Evolutionary conservation across 2,797 vertebrate genomes (phyloP).

Genomic region (Hippocampus kuda): DNA sequence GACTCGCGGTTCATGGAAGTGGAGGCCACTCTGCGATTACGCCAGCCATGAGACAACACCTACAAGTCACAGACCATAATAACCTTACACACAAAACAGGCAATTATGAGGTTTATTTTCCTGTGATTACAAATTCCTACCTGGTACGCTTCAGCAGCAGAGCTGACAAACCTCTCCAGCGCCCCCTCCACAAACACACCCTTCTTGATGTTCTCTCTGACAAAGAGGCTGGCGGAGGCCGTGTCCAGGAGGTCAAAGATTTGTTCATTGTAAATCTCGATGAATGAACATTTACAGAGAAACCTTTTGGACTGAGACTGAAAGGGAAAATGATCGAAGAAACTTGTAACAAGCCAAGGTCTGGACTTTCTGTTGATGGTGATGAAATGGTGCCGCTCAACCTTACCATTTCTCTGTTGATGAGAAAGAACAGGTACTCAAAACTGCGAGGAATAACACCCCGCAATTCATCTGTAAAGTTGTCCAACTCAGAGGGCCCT

Average conservation of each 20-base stretch:
- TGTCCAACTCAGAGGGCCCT: conserved; percentile 87
- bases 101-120: not conserved
- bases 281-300: conserved; percentile 96
- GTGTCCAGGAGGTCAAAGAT: conserved; percentile 92
- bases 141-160: conserved; percentile 90
- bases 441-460: conserved; percentile 96
- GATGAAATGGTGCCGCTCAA: conserved; percentile 49
- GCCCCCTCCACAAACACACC: conserved; percentile 94
- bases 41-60: conserved; percentile 90
- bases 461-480: conserved; percentile 86
- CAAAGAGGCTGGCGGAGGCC: conserved; percentile 82
- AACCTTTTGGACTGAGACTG: conserved; percentile 84
- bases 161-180: conserved; percentile 82
- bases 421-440: conserved; percentile 93
- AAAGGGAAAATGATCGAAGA: conserved; percentile 8
- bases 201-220: conserved; percentile 92
- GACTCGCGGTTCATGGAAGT: conserved; percentile 98
- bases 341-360: not conserved
- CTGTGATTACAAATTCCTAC: conserved; percentile 49
- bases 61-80: conserved; percentile 20
- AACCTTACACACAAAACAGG: not conserved
- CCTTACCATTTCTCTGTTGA: conserved; percentile 85
- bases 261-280: conserved; percentile 98
- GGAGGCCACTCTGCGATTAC: conserved; percentile 87
- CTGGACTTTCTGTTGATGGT: not conserved